A percentile compares a stretch with the other conserved stretches of the same genome.
phyloP scores from a whole-genome alignment of 2,888 invertebrate genomes.

The Oscheius myriophilus region DNA sequence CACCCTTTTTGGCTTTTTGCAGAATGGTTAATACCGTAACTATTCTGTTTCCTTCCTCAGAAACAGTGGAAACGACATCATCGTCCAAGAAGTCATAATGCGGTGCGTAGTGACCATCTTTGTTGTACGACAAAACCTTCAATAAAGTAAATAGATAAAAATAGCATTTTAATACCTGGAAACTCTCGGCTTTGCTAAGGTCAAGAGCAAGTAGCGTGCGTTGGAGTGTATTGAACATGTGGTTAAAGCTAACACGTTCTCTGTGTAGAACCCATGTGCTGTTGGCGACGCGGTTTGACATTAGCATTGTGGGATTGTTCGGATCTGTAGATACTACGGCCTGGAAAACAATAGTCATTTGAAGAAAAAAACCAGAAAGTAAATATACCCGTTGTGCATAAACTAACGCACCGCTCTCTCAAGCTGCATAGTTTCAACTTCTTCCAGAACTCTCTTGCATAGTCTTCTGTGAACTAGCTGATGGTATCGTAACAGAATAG shows the following conservation, averaged over 20 bases:
- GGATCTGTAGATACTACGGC: conserved; percentile 27
- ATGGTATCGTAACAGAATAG: conserved; percentile 29
- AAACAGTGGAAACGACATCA: conserved; percentile 12
- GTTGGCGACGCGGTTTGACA: conserved; percentile 23
- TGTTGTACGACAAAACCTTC: conserved; percentile 28
- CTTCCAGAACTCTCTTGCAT: conserved; percentile 21
- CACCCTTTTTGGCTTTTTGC: conserved; percentile 27
- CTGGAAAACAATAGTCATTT: too few relatives aligned
- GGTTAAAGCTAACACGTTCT: conserved; percentile 13
- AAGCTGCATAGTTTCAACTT: conserved; percentile 7
- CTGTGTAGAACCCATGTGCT: conserved; percentile 27
- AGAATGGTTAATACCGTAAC: conserved; percentile 26
- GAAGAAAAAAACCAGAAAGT: not conserved
- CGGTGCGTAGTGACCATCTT: conserved; percentile 29
- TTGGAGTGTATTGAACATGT: conserved; percentile 28
- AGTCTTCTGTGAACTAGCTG: conserved; percentile 25
- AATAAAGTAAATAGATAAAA: conserved; percentile 12
- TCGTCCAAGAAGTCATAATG: conserved; percentile 19
- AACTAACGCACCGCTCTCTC: conserved; percentile 24
- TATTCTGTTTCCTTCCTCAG: conserved; percentile 20
- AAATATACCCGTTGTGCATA: not conserved
- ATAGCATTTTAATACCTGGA: too few relatives aligned
- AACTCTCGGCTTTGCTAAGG: conserved; percentile 26
- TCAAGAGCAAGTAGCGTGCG: conserved; percentile 23
- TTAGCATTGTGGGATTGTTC: conserved; percentile 4